A percentile compares a stretch with the other conserved stretches of the same genome.
Evolutionary conservation across 35 echinoderm and acorn worm species (phyloP).

Genomic region (Anneissia japonica): DNA sequence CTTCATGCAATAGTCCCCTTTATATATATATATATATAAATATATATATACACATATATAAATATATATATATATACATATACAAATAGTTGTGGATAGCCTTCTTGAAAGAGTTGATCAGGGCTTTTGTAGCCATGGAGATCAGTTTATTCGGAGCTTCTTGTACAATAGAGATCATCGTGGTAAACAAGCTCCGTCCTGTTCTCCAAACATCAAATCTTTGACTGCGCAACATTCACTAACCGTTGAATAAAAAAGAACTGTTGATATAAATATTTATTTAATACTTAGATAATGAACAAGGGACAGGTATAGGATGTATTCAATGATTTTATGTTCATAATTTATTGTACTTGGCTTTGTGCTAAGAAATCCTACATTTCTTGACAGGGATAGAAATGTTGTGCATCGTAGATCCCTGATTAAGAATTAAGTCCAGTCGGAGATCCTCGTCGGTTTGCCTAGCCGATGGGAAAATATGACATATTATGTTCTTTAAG

Average conservation of each 20-base stretch:
- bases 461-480: too few species aligned
- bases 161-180: background rate
- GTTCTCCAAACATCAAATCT: background rate
- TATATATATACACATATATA: background rate
- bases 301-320: background rate
- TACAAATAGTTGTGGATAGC: background rate
- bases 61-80: background rate
- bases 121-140: background rate
- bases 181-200: background rate
- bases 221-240: background rate
- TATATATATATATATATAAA: background rate
- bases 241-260: background rate
- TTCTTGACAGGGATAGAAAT: background rate
- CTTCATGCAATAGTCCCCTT: constrained; percentile 91
- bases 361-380: background rate
- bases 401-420: too few species aligned
- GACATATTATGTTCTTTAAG: too few species aligned
- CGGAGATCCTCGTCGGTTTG: too few species aligned
- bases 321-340: background rate
- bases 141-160: background rate
- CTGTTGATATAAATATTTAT: background rate
- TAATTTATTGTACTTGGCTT: background rate
- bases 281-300: background rate
- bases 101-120: background rate
- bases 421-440: too few species aligned